These are phyloP conservation scores for Neogobius melanostomus DNA, from an alignment of 2,113 vertebrate species.

Conservation along the genomic window DNA sequence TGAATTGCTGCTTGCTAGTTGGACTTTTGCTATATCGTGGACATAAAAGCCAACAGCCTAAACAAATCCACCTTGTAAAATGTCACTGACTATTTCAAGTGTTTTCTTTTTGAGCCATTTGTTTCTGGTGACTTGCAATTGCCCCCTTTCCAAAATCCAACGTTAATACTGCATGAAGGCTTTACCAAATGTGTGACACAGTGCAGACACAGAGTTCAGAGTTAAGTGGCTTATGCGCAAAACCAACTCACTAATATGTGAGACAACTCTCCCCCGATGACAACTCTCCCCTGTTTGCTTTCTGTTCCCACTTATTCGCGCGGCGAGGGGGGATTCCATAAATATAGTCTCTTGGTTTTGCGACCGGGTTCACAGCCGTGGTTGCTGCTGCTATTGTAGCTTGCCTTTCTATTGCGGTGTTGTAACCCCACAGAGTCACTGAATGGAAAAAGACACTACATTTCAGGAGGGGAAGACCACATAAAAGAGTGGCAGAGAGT, in stretches of 20 bases:
- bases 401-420: slow-evolving; percentile 45
- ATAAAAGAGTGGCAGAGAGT: slow-evolving; percentile 25
- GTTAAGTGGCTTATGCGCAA: background rate
- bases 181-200: background rate
- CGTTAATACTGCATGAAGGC: background rate
- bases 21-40: background rate
- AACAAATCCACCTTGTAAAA: no score
- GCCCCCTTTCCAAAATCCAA: background rate
- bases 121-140: background rate
- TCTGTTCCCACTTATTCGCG: slow-evolving; percentile 18
- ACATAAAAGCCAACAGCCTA: no score
- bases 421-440: slow-evolving; percentile 48
- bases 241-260: background rate
- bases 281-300: slow-evolving; percentile 28
- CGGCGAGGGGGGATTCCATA: slow-evolving; percentile 35
- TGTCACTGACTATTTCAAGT: background rate
- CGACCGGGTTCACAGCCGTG: slow-evolving; percentile 35
- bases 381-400: slow-evolving; percentile 50
- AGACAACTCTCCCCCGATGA: background rate
- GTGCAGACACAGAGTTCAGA: background rate
- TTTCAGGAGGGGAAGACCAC: slow-evolving; percentile 6
- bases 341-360: slow-evolving; percentile 38
- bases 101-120: background rate
- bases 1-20: background rate
- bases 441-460: background rate